Evolutionary conservation across 2,888 invertebrate species (phyloP), one percentile per base, ranked within the genome.

Genomic region (Macaria notata): DNA sequence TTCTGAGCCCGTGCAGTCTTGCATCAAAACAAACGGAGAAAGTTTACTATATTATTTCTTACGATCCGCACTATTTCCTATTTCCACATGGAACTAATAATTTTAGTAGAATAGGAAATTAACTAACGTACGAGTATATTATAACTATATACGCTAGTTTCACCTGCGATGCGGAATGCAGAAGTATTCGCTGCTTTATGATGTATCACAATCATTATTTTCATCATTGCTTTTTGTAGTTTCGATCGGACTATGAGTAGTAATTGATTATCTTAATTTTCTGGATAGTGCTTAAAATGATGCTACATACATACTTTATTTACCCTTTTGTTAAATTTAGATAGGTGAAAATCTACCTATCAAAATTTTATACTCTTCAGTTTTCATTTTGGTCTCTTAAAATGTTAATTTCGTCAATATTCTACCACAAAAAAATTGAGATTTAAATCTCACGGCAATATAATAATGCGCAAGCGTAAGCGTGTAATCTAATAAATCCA

Each of bases 11-110:
- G 69, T 69, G 65, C 73, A 38, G 46, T 70, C 54, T 75, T 73
- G 69, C 68, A 72, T 73, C 81, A 76, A 83, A 87, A 88, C 85
- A 87, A 86, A 86, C 73, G 84, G 89, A 84, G 89, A 88, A 88
- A 88, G 89, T 87, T 60, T 45, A 73, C 73, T 63, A 69, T 71
- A 72, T 81, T 79, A 80, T 82, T 79, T 82, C 76, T 78, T 76
- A 71, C 78, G 76, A 76, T 78, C 69, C 72, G 76, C 75, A 76
- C 74, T 71, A 75, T 77, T 85, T 87, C 84, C 84, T 83, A 79
- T 81, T 85, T 84, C 81, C 82, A 68, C 68, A 63, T 71, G 57
- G 65, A 68, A 64, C 60, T 64, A 73, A 74, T 75, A 69, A 76
- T 74, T 74, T 67, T 69, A 70, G 68, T 68, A 64, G 68, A 72